These are phyloP conservation scores for Camponotus vicinus DNA, from an alignment of 1,140 invertebrate species.

Conservation along the genomic window DNA sequence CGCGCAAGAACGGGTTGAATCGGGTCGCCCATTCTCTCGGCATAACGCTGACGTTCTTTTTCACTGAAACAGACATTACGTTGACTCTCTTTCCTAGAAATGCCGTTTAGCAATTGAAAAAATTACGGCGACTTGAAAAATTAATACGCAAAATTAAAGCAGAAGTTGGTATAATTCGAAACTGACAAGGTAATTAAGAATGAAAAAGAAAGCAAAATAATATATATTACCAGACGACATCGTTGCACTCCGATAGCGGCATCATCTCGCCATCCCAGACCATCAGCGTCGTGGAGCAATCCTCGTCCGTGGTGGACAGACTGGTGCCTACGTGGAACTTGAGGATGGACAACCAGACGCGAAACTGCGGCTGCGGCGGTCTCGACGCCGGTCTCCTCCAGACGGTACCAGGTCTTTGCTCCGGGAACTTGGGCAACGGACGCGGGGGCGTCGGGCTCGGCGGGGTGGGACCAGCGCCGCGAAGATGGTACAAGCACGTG, in stretches of 20 bases:
- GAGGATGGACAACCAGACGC: slow-evolving; percentile 94
- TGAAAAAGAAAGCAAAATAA: background rate
- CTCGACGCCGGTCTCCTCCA: slow-evolving; percentile 88
- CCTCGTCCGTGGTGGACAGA: slow-evolving; percentile 88
- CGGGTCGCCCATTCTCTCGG: slow-evolving; percentile 80
- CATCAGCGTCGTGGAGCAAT: slow-evolving; percentile 92
- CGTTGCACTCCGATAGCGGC: slow-evolving; percentile 92
- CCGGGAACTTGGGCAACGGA: slow-evolving; percentile 88
- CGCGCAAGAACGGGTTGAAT: slow-evolving; percentile 85
- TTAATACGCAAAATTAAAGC: background rate
- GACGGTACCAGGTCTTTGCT: slow-evolving; percentile 86
- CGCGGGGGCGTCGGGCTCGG: slow-evolving; percentile 87
- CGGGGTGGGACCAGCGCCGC: slow-evolving; percentile 87
- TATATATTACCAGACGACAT: slow-evolving; percentile 90
- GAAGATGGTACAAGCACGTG: slow-evolving; percentile 94
- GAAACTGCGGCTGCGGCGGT: slow-evolving; percentile 89
- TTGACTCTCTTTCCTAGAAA: background rate
- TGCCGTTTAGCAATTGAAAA: background rate
- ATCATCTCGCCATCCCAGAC: slow-evolving; percentile 94
- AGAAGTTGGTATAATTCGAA: background rate
- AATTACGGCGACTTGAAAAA: background rate
- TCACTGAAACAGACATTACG: slow-evolving; percentile 75
- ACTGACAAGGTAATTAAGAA: background rate
- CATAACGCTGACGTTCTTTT: slow-evolving; percentile 81
- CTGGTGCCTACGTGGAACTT: slow-evolving; percentile 92